A percentile compares a stretch with the other conserved stretches of the same genome.
phyloP scores from a whole-genome alignment of 2,797 vertebrate species.

The Poeciliopsis presidionis region DNA sequence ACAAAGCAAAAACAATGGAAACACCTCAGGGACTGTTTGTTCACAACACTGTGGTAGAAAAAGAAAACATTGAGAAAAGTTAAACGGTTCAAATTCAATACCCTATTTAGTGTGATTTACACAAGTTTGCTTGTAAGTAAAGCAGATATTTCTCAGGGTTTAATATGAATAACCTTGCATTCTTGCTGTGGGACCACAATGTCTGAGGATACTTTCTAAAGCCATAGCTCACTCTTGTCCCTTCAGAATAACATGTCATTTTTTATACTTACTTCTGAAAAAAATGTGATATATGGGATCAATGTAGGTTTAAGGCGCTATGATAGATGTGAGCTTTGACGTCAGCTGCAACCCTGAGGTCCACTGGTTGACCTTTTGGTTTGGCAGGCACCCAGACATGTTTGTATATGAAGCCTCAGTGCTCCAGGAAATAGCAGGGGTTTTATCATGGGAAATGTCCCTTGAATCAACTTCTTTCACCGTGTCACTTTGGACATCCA shows the following conservation, averaged over 20 bases:
- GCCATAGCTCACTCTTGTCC: slow-evolving; percentile 20
- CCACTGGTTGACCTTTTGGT: slow-evolving; percentile 30
- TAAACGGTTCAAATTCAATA: not conserved
- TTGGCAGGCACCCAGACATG: slow-evolving; percentile 34
- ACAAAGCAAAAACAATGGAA: not conserved
- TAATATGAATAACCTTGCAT: slow-evolving; percentile 8
- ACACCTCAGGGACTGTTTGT: not conserved
- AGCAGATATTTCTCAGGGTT: slow-evolving; percentile 1
- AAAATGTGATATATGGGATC: slow-evolving; percentile 22
- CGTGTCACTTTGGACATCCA: slow-evolving; percentile 54
- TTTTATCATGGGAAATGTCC: slow-evolving; percentile 74
- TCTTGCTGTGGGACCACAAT: not conserved
- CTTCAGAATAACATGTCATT: slow-evolving; percentile 11
- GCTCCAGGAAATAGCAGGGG: slow-evolving; percentile 57
- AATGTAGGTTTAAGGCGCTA: slow-evolving; percentile 1
- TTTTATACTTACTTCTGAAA: slow-evolving; percentile 39
- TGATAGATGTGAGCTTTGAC: slow-evolving; percentile 34
- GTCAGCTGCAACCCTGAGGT: slow-evolving; percentile 52
- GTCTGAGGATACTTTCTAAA: not conserved
- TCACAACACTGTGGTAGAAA: not conserved
- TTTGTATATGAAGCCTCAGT: slow-evolving; percentile 59
- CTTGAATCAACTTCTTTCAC: slow-evolving; percentile 51
- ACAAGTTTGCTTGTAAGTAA: not conserved
- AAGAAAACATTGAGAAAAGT: not conserved
- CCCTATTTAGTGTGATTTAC: not conserved